A percentile compares a stretch with the other conserved stretches of the same genome.
phyloP scores from a whole-genome alignment of 1,140 invertebrate species.

The Ceratina japonica region DNA sequence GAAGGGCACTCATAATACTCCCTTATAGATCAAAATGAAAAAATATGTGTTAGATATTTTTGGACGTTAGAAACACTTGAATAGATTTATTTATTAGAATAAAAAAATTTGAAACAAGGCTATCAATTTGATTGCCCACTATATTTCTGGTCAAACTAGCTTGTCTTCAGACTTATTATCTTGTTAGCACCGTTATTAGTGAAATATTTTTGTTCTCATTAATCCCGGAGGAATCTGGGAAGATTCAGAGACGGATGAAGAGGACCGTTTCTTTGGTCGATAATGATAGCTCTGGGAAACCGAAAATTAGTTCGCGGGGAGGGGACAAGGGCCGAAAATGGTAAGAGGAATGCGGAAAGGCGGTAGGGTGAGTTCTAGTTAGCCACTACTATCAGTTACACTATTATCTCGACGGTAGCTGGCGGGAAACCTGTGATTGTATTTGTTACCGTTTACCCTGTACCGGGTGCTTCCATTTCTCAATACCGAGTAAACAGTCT shows the following conservation, averaged over 20 bases:
- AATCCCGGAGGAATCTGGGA: slow-evolving; percentile 9
- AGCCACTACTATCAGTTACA: slow-evolving; percentile 78
- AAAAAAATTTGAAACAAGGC: no score
- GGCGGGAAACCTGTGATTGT: slow-evolving; percentile 67
- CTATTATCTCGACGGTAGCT: slow-evolving; percentile 75
- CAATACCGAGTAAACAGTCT: no score
- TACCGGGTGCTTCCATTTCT: slow-evolving; percentile 32
- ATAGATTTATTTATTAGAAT: no score
- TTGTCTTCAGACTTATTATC: not conserved
- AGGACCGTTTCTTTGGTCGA: slow-evolving; percentile 48
- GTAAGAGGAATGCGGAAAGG: slow-evolving; percentile 50
- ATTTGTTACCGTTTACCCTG: slow-evolving; percentile 21
- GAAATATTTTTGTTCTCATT: not conserved
- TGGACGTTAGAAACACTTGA: no score
- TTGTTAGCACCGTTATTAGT: not conserved
- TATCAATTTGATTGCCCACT: no score
- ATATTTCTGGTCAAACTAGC: no score
- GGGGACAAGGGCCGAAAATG: slow-evolving; percentile 61
- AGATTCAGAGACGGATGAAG: slow-evolving; percentile 19
- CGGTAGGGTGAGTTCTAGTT: slow-evolving; percentile 67
- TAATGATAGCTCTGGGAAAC: slow-evolving; percentile 73
- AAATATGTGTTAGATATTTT: no score
- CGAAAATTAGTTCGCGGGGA: slow-evolving; percentile 76
- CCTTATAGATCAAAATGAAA: no score
- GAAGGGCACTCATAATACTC: no score